Evolutionary conservation across 2,797 vertebrate genomes (phyloP).

Genomic region (Muscicapa striata): DNA sequence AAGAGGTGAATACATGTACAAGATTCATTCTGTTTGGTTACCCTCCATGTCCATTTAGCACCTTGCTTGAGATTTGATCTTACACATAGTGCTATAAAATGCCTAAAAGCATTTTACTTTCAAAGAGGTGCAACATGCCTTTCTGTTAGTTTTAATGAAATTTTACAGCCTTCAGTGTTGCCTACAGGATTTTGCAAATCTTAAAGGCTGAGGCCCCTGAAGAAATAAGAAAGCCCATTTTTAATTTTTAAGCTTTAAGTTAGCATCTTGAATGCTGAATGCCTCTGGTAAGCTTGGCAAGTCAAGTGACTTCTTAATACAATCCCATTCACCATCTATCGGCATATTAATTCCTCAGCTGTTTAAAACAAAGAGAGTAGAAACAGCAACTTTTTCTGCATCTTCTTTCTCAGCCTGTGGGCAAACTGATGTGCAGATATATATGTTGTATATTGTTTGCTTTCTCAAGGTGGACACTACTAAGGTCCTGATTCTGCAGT

Average conservation of each 20-base stretch:
- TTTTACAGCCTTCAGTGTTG: neutral
- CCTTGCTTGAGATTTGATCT: neutral
- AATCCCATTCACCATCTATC: neutral
- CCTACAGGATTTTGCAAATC: neutral
- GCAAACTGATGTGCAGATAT: neutral
- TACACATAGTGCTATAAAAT: neutral
- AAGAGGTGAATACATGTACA: neutral
- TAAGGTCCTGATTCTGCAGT: rapidly evolving
- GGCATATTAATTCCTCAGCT: neutral
- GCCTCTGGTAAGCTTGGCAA: neutral
- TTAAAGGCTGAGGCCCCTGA: neutral
- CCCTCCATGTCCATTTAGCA: neutral
- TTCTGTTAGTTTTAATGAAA: neutral
- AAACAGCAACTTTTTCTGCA: neutral
- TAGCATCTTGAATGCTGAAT: neutral
- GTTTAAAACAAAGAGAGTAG: neutral
- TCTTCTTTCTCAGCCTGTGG: neutral
- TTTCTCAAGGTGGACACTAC: neutral
- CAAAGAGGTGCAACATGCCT: neutral
- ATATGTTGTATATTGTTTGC: neutral
- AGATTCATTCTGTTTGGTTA: neutral
- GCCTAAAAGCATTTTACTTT: neutral
- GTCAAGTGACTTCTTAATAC: neutral
- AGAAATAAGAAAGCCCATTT: neutral
- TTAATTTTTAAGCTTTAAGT: slow-evolving; percentile 6